Base-by-base conservation (phyloP, 2,797 vertebrate species). In the Hydrocynus forskahlii region DNA sequence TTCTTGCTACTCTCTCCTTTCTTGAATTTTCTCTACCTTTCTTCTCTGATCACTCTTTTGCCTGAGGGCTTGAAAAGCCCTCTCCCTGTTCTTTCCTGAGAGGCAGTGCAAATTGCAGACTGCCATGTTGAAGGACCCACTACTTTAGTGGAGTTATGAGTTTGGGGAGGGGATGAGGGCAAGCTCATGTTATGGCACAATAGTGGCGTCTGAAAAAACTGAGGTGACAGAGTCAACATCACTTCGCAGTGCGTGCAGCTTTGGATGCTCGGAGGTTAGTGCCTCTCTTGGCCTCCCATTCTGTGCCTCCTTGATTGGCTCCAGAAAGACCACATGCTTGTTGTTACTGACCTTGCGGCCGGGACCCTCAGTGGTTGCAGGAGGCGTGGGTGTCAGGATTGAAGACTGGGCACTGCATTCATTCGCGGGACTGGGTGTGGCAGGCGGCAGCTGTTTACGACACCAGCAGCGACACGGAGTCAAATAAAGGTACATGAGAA, bases 241-340 rank as follows among this genome's bases (percentile, higher is more conserved):
- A 0, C 91, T 91, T 38, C 94, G 94, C 74, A 94, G 83, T 17
- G 89, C 91, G 55, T 95, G 91, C 67, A 92, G 87, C 75, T 90
- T 90, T 40, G 92, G 88, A 81, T 91, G 88, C 43, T 95, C 94
- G 29, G 94, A 92, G 70, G 82, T 83, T 0, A 93, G 90, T 1
- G 94, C 93, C 81, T 92, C 90, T 88, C 92, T 94, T 55, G 95
- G 93, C 64, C 94, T 95, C 76, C 96, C 97, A 0, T 96, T 96
- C 86, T 96, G 95, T 4, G 92, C 92, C 87, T 96, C 95, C 88
- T 91, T 94, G 91, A 96, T 91, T 1, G 98, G 97, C 92, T 99
- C 97, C 35, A 98, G 92, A 91, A 99, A 99, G 75, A 96, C 97
- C 75, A 99, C 98, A 0, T 97, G 98, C 87, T 97, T 98, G 94